These are phyloP conservation scores for Charina bottae DNA, from an alignment of 2,113 vertebrate genomes.

Conservation along the genomic window DNA sequence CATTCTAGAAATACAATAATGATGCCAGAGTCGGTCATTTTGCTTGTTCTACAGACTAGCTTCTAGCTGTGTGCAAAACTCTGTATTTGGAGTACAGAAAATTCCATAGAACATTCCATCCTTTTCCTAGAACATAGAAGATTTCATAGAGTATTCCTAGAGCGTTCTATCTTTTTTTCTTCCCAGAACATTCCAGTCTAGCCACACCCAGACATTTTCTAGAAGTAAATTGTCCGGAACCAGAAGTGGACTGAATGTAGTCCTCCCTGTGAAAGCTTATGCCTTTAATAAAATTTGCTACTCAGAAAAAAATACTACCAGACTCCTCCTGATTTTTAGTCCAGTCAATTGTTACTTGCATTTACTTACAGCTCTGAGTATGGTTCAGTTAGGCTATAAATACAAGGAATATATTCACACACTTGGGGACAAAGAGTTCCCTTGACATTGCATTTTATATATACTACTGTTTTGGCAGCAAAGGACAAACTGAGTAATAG, in stretches of 20 bases:
- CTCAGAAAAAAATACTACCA: not conserved
- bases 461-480: slow-evolving; percentile 62
- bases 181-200: not conserved
- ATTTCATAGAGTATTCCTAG: too few species aligned
- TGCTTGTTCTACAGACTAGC: not conserved
- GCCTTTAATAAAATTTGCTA: not conserved
- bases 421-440: slow-evolving; percentile 27
- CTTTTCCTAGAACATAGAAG: too few species aligned
- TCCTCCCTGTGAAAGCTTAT: not conserved
- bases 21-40: not conserved
- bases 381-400: not conserved
- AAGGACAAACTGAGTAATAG: slow-evolving; percentile 68
- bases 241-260: not conserved
- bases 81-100: not conserved
- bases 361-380: not conserved
- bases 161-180: not conserved
- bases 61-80: not conserved
- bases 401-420: not conserved
- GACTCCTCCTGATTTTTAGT: not conserved
- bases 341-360: not conserved
- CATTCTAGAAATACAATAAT: not conserved
- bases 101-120: not conserved
- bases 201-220: not conserved
- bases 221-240: not conserved
- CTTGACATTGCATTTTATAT: slow-evolving; percentile 44